These are phyloP conservation scores for Eudyptes chrysolophus DNA, from an alignment of 2,113 vertebrate species.

Conservation along the genomic window DNA sequence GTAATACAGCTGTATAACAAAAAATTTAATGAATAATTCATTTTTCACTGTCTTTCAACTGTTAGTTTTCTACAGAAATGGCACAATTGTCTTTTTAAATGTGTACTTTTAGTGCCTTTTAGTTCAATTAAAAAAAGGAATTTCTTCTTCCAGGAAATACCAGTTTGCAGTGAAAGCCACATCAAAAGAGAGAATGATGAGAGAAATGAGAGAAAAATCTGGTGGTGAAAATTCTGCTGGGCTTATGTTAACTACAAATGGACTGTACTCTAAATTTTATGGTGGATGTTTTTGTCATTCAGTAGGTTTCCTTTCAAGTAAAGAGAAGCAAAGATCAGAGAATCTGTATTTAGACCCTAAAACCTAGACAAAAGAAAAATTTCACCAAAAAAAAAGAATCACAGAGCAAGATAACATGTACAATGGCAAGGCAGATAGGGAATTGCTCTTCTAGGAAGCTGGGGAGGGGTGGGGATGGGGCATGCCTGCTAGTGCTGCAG, in stretches of 20 bases:
- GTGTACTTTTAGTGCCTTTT: neutral
- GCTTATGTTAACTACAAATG: slow-evolving; percentile 51
- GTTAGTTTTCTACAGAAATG: neutral
- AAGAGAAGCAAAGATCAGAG: slow-evolving; percentile 52
- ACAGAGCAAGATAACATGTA: neutral
- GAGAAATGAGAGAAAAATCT: slow-evolving; percentile 47
- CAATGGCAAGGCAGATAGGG: neutral
- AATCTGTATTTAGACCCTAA: slow-evolving; percentile 50
- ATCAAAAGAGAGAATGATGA: slow-evolving; percentile 14
- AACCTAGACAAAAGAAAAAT: neutral
- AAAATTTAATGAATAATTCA: neutral
- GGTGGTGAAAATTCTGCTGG: slow-evolving; percentile 39
- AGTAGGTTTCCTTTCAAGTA: slow-evolving; percentile 62
- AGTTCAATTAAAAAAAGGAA: neutral
- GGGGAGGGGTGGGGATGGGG: too few species aligned
- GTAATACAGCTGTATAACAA: neutral
- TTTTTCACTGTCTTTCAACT: neutral
- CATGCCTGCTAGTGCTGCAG: neutral
- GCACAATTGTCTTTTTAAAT: neutral
- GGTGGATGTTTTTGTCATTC: slow-evolving; percentile 43
- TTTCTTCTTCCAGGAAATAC: slow-evolving; percentile 35
- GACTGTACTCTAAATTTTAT: slow-evolving; percentile 21
- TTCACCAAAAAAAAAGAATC: neutral
- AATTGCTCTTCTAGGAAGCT: neutral
- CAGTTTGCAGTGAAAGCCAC: slow-evolving; percentile 21